Evolutionary conservation across 2,113 vertebrate species (phyloP).

Genomic region (Marcusenius ussheri): DNA sequence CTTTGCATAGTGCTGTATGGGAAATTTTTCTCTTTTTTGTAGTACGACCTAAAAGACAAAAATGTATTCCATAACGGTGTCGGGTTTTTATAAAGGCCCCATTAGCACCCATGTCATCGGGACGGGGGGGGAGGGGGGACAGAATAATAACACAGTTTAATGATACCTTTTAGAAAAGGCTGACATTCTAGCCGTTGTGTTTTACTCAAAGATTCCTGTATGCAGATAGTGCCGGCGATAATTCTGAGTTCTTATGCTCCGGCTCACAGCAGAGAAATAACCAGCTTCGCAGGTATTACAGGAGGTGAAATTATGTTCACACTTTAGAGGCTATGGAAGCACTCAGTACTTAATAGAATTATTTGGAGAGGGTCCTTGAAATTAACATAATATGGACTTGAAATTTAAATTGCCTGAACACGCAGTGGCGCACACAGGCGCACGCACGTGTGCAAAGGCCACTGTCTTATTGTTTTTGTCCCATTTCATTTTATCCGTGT

Average conservation of each 20-base stretch:
- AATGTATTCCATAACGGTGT: background rate
- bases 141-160: conserved; percentile 7
- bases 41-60: background rate
- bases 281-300: conserved; percentile 21
- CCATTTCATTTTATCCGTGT: conserved; percentile 7
- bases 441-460: background rate
- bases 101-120: background rate
- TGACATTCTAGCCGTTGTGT: background rate
- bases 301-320: conserved; percentile 28
- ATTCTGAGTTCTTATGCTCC: conserved; percentile 15
- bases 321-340: conserved; percentile 19
- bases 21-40: background rate
- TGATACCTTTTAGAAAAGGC: conserved; percentile 5
- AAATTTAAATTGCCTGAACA: conserved; percentile 25
- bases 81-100: background rate
- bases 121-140: background rate
- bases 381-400: conserved; percentile 32
- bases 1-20: background rate
- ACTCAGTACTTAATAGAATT: conserved; percentile 30
- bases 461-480: conserved; percentile 8
- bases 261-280: conserved; percentile 13
- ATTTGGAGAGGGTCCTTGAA: conserved; percentile 27
- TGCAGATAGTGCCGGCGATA: background rate
- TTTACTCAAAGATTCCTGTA: conserved; percentile 10
- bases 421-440: background rate